Conservation (phyloP, 1,140 invertebrate genomes). For the Zaprionus camerounensis region DNA sequence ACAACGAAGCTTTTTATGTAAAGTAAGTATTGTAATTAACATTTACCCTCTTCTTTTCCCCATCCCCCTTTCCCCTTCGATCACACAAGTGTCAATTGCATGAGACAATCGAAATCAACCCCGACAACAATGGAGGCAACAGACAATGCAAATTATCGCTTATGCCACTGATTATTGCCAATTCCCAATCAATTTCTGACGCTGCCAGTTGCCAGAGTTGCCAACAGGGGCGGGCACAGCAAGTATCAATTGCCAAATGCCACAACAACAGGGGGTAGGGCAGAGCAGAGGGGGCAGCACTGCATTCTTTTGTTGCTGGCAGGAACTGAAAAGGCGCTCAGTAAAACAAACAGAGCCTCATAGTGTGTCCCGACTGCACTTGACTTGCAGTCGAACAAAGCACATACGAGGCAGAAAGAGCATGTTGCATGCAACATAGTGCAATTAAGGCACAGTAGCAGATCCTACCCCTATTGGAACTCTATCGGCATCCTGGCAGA, state of each 20-base stretch:
- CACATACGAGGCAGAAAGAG: neutral
- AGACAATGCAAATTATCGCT: slow-evolving; percentile 76
- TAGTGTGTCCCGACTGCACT: slow-evolving; percentile 30
- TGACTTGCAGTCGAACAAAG: slow-evolving; percentile 44
- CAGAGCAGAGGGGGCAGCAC: neutral
- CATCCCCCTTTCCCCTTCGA: neutral
- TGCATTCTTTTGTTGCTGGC: slow-evolving; percentile 39
- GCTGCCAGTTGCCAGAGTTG: slow-evolving; percentile 19
- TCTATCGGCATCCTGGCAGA: slow-evolving; percentile 37
- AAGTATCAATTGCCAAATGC: slow-evolving; percentile 39
- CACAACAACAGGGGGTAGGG: slow-evolving; percentile 14
- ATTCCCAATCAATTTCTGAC: slow-evolving; percentile 68
- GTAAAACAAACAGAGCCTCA: slow-evolving; percentile 36
- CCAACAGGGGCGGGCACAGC: slow-evolving; percentile 41
- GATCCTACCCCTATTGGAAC: slow-evolving; percentile 31
- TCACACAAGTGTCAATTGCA: slow-evolving; percentile 11
- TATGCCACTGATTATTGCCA: slow-evolving; percentile 75
- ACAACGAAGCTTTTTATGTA: too few relatives aligned
- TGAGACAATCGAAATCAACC: slow-evolving; percentile 26
- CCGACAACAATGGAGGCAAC: slow-evolving; percentile 33
- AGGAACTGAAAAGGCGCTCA: slow-evolving; percentile 39
- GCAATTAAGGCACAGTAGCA: slow-evolving; percentile 58
- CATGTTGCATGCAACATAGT: slow-evolving; percentile 40
- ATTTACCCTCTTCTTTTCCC: neutral
- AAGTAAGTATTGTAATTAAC: neutral